Base-by-base conservation (phyloP, 2,113 vertebrate species). In the Octodon degus region DNA sequence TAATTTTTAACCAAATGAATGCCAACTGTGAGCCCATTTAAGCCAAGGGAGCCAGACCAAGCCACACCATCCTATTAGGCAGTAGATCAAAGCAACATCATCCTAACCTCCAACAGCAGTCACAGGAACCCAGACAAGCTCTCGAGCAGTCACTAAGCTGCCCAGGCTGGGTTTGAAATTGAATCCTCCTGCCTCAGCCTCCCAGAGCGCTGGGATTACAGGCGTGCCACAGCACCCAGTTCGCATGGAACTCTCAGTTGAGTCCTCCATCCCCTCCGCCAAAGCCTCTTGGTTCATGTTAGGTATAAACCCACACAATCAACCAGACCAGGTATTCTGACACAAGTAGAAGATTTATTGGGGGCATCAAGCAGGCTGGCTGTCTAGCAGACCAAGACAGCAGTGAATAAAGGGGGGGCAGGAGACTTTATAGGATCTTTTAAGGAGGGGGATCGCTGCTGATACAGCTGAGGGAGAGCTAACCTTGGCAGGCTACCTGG, bases 1-100 rank as follows among this genome's bases (percentile, higher is more conserved):
- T 60, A 86, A 77, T 83, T 94, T 90, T 92, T 89, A 72, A 81
- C 92, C 81, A 47, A 83, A 43, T 25, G 24, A 70, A 79, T 27
- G 27, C 30, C 32, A 86, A 83, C 34, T 58, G 27, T 95, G n/a
- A 90, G 60, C 19, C 55, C 65, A 62, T 55, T 89, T 72, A 79
- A 94, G 50, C n/a, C 34, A 83, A 77, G 58, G 40, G 72, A 77
- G n/a, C 37, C 89, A 91, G 74, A 77, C 6, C 34, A 86, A 89
- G 30, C n/a, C 58, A 17, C 14, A 20, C 50, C 58, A n/a, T 55
- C 27, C 77, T 67, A 43, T 27, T 25, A 58, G 11, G 11, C 58
- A 90, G 14, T 24, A 47, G 58, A 68, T 47, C 60, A 27, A 16
- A 62, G 13, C 32, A 91, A 72, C 50, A 47, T 24, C 65, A 62